Conservation (phyloP, 1,140 invertebrate genomes). For the Coelopa frigida region DNA sequence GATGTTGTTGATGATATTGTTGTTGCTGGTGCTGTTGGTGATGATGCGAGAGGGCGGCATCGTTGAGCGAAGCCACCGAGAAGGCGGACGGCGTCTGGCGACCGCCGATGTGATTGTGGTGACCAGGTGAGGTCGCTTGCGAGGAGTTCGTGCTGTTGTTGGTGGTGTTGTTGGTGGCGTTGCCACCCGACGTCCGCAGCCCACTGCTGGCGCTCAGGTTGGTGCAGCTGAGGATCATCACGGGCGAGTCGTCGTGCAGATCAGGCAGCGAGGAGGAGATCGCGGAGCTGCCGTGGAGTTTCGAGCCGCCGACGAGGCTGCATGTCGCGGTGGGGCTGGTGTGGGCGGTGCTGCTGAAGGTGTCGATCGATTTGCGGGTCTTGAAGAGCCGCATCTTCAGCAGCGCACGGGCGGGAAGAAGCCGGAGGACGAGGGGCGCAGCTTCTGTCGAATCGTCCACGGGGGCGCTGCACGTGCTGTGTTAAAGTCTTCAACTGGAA, state of each 20-base stretch:
- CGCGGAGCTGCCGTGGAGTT: constrained; percentile 25
- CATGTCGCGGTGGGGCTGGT: constrained; percentile 25
- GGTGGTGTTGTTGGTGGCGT: constrained; percentile 10
- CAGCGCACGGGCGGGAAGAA: too few species aligned
- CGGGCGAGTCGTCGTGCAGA: constrained; percentile 37
- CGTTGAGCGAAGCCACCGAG: constrained; percentile 35
- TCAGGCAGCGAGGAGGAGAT: constrained; percentile 41
- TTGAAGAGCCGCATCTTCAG: constrained; percentile 43
- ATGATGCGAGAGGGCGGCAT: constrained; percentile 18
- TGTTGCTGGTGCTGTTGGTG: constrained; percentile 18
- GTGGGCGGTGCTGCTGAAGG: constrained; percentile 27
- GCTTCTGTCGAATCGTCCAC: too few species aligned
- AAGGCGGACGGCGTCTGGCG: constrained; percentile 36
- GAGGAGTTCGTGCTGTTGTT: constrained; percentile 10
- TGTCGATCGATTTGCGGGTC: constrained; percentile 40
- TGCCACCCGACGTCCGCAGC: neutral
- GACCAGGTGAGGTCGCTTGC: constrained; percentile 5
- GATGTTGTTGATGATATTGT: constrained; percentile 11
- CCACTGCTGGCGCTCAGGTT: constrained; percentile 29
- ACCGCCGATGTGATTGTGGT: constrained; percentile 3
- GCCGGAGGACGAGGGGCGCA: too few species aligned
- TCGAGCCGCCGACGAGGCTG: constrained; percentile 29
- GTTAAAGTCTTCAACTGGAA: too few species aligned
- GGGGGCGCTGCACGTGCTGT: too few species aligned
- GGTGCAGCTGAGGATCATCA: constrained; percentile 43